Conservation (phyloP, 2,113 vertebrate genomes). For the Mobula hypostoma region DNA sequence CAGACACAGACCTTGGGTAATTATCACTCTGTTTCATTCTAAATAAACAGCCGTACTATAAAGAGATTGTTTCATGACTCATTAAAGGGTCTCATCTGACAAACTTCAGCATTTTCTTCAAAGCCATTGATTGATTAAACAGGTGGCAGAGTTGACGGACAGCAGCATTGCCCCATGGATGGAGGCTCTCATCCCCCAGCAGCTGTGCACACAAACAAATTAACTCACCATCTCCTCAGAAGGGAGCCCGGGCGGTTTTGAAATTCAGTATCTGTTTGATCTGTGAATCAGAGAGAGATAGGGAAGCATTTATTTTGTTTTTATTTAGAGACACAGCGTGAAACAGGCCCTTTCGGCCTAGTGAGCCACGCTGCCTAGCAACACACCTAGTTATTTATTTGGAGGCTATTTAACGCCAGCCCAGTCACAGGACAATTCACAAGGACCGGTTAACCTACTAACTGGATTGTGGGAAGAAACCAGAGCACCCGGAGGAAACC, state of each 20-base stretch:
- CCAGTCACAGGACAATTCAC: too few relatives aligned
- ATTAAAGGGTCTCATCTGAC: not conserved
- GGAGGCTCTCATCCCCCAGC: not conserved
- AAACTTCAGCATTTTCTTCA: conserved; percentile 2
- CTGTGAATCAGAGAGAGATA: not conserved
- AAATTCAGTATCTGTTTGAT: not conserved
- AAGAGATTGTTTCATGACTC: not conserved
- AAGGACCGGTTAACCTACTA: too few relatives aligned
- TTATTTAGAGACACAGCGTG: too few relatives aligned
- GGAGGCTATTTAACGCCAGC: too few relatives aligned
- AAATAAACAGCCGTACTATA: not conserved
- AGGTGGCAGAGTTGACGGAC: not conserved
- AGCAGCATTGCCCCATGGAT: not conserved
- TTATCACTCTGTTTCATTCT: not conserved
- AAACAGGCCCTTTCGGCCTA: too few relatives aligned
- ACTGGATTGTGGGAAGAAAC: too few relatives aligned
- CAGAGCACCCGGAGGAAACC: too few relatives aligned
- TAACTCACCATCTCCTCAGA: not conserved
- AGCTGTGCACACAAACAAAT: conserved; percentile 23
- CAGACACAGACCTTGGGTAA: not conserved
- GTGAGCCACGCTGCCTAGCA: too few relatives aligned
- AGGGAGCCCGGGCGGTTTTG: not conserved
- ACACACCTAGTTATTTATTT: too few relatives aligned
- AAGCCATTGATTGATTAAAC: conserved; percentile 17
- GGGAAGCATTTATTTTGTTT: not conserved